Percentiles rank a stretch among this genome's conserved stretches.
Evolutionary conservation across 2,797 vertebrate species (phyloP).

Genomic region (Tadarida brasiliensis): DNA sequence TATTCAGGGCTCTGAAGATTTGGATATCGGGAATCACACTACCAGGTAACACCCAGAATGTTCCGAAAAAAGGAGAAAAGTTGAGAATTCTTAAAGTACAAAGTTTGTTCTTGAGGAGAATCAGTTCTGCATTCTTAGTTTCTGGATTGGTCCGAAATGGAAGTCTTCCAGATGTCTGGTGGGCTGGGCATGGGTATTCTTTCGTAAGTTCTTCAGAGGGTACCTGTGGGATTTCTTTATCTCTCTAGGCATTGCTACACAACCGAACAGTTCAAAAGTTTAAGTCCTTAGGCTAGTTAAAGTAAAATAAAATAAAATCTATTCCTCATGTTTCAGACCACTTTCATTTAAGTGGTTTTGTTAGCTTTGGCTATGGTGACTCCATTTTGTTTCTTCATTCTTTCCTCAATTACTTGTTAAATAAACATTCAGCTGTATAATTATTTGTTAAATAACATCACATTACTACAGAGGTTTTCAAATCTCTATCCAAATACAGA

Average conservation of each 20-base stretch:
- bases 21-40: not conserved
- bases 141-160: not conserved
- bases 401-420: not conserved
- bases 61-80: not conserved
- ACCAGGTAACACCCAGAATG: not conserved
- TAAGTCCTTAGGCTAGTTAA: not conserved
- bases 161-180: not conserved
- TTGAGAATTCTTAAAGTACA: not conserved
- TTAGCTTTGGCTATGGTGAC: not conserved
- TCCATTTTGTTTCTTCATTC: not conserved
- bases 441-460: constrained; percentile 19
- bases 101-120: not conserved
- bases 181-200: not conserved
- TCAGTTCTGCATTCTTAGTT: not conserved
- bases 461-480: not conserved
- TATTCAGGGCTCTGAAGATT: not conserved
- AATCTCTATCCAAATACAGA: not conserved
- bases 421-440: not conserved
- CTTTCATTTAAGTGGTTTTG: not conserved
- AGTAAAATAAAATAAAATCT: not conserved
- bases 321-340: not conserved
- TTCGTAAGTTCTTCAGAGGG: not conserved
- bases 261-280: not conserved
- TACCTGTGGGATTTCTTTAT: not conserved
- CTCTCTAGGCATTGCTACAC: not conserved